Evolutionary conservation across 2,113 vertebrate genomes (phyloP).

Genomic region (Benthochromis sp.): DNA sequence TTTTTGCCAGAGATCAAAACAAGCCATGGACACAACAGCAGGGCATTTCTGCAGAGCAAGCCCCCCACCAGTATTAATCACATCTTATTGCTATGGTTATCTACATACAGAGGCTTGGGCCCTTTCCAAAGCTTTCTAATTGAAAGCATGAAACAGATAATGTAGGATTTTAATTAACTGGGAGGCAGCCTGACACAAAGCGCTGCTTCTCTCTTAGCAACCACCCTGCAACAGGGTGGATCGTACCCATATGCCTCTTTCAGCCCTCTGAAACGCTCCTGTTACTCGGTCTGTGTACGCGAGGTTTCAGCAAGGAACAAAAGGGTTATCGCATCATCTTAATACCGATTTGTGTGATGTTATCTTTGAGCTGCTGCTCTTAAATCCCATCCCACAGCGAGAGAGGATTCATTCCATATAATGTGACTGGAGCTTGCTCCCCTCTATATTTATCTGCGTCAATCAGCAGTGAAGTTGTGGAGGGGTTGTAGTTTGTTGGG

Average conservation of each 20-base stretch:
- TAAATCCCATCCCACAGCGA: not conserved
- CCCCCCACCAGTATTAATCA: conserved; percentile 37
- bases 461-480: conserved; percentile 7
- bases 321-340: not conserved
- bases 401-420: not conserved
- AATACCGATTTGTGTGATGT: not conserved
- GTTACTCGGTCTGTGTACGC: not conserved
- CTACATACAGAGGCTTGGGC: conserved; percentile 43
- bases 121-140: conserved; percentile 58
- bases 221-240: conserved; percentile 15
- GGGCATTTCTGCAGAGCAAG: conserved; percentile 18
- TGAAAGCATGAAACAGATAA: conserved; percentile 70
- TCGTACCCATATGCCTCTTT: conserved; percentile 33
- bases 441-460: not conserved
- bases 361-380: not conserved
- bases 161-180: conserved; percentile 68
- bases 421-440: not conserved
- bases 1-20: conserved; percentile 16
- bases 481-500: not conserved
- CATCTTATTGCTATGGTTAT: conserved; percentile 61
- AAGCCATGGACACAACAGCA: conserved; percentile 28
- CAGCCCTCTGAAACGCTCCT: conserved; percentile 9
- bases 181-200: conserved; percentile 54
- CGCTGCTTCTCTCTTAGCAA: conserved; percentile 58
- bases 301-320: not conserved